Evolutionary conservation across 2,113 vertebrate species (phyloP).

Genomic region (Scalopus aquaticus): DNA sequence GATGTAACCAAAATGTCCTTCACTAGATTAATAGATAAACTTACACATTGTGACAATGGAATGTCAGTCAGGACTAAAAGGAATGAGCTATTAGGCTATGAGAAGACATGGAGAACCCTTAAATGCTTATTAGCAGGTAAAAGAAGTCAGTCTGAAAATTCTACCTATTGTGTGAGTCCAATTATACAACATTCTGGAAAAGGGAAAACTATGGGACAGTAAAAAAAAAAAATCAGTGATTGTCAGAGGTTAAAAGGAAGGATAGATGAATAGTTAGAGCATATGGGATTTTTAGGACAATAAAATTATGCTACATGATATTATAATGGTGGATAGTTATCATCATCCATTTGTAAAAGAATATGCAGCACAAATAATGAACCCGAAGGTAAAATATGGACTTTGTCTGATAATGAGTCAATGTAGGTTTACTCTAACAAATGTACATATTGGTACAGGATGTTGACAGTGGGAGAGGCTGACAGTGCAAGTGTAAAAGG

Average conservation of each 20-base stretch:
- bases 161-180: background rate
- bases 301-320: background rate
- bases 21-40: background rate
- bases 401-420: background rate
- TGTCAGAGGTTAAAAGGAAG: background rate
- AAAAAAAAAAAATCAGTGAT: background rate
- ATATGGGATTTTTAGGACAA: background rate
- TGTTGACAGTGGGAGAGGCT: background rate
- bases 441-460: background rate
- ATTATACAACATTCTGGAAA: background rate
- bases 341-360: background rate
- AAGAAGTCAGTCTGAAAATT: background rate
- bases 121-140: background rate
- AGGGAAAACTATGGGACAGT: background rate
- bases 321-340: background rate
- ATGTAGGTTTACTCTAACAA: background rate
- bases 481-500: background rate
- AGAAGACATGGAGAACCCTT: background rate
- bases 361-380: background rate
- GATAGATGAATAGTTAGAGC: background rate
- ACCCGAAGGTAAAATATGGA: background rate
- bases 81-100: constrained; percentile 2
- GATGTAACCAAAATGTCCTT: background rate
- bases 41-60: background rate
- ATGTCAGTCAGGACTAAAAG: background rate